A percentile compares a stretch with the other conserved stretches of the same genome.
Evolutionary conservation across 92 coral and sea anemone species (phyloP).

Genomic region (Hydrozoanthus gracilis): DNA sequence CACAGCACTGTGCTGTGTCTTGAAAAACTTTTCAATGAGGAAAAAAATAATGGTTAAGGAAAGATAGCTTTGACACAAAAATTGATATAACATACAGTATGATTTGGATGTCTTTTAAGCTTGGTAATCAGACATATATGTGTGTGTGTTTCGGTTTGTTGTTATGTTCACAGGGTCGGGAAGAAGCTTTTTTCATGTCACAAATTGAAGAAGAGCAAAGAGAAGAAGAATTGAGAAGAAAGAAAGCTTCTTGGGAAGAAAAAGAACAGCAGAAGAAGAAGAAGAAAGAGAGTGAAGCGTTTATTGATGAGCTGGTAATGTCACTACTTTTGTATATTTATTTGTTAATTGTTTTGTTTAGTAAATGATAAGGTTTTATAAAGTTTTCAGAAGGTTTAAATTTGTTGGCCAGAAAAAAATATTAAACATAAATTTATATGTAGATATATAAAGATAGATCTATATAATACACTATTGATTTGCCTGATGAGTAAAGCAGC

Average conservation of each 20-base stretch:
- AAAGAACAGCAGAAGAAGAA: constrained; percentile 87
- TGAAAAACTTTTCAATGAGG: too few species aligned
- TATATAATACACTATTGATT: too few species aligned
- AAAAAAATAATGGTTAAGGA: too few species aligned
- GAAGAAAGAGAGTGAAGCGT: constrained; percentile 85
- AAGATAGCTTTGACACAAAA: too few species aligned
- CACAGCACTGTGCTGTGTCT: too few species aligned
- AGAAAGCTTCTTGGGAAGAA: constrained; percentile 68
- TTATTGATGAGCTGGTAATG: constrained; percentile 85
- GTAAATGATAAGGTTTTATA: neutral
- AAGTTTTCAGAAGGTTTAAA: neutral
- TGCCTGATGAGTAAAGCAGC: too few species aligned
- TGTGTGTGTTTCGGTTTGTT: neutral
- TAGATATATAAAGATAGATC: neutral
- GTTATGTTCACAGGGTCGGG: constrained; percentile 74
- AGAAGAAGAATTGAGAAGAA: constrained; percentile 71
- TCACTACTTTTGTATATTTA: neutral
- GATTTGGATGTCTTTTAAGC: too few species aligned
- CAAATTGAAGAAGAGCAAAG: constrained; percentile 90
- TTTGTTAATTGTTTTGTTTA: too few species aligned
- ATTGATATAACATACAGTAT: neutral
- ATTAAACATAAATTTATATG: too few species aligned
- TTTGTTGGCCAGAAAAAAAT: too few species aligned
- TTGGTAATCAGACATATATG: too few species aligned
- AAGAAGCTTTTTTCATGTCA: constrained; percentile 78